Conservation (phyloP, 2,113 vertebrate genomes). For the Lamprotornis superbus region DNA sequence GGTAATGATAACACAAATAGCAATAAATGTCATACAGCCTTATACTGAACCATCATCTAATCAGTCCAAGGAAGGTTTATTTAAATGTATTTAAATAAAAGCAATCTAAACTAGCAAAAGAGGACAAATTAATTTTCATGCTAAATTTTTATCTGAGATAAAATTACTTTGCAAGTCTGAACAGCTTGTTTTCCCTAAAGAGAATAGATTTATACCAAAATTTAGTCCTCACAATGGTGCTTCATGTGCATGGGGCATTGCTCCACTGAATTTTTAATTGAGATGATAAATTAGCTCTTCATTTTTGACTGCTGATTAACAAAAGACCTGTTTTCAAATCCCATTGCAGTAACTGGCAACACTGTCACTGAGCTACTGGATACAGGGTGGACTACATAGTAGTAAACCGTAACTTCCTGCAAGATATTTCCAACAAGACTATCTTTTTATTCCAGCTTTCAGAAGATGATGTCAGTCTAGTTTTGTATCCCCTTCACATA, state of each 20-base stretch:
- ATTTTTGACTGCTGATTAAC: neutral
- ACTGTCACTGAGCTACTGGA: neutral
- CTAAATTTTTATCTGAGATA: neutral
- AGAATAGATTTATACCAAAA: slow-evolving; percentile 1
- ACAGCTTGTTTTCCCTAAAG: neutral
- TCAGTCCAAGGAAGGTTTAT: slow-evolving; percentile 60
- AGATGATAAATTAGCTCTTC: neutral
- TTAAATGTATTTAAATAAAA: slow-evolving; percentile 56
- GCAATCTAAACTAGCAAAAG: slow-evolving; percentile 46
- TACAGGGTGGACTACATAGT: neutral
- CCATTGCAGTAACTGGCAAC: neutral
- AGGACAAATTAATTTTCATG: neutral
- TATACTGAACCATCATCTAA: slow-evolving; percentile 47
- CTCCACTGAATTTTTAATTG: neutral
- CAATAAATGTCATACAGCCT: slow-evolving; percentile 48
- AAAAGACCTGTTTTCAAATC: neutral
- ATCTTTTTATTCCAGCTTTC: neutral
- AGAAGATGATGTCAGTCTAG: neutral
- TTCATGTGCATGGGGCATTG: neutral
- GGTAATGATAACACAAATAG: slow-evolving; percentile 54
- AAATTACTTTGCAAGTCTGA: neutral
- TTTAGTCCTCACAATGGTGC: neutral
- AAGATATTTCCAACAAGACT: neutral
- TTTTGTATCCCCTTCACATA: neutral
- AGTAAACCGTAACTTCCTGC: neutral